Conservation (phyloP, 2,888 invertebrate species). For the Lapara coniferarum region DNA sequence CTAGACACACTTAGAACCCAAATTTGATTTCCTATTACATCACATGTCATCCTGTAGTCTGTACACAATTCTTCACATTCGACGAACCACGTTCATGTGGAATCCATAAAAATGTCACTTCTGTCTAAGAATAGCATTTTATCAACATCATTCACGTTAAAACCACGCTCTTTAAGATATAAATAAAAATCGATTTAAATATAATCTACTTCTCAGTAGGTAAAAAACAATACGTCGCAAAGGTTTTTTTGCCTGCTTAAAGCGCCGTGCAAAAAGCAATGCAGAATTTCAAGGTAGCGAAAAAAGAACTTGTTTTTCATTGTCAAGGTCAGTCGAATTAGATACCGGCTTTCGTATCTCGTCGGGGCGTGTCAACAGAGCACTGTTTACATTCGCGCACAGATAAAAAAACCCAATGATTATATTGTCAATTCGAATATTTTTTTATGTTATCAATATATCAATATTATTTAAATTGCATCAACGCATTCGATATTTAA, state of each 20-base stretch:
- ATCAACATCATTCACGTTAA: background rate
- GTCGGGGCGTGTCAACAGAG: constrained; percentile 69
- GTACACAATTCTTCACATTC: background rate
- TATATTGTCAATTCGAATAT: constrained; percentile 42
- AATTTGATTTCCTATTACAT: constrained; percentile 7
- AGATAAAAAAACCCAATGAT: constrained; percentile 62
- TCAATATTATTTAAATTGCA: background rate
- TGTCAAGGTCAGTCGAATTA: constrained; percentile 81
- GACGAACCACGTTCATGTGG: background rate
- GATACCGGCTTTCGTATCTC: constrained; percentile 74
- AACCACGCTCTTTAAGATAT: background rate
- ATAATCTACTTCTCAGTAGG: constrained; percentile 2
- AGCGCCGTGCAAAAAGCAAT: constrained; percentile 54
- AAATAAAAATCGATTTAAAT: background rate
- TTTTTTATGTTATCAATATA: background rate
- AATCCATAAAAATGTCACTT: background rate
- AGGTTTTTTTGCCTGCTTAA: constrained; percentile 43
- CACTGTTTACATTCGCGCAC: constrained; percentile 68
- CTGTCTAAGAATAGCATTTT: background rate
- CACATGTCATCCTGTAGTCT: constrained; percentile 23
- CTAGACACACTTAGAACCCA: background rate
- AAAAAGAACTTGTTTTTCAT: constrained; percentile 75
- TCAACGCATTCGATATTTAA: background rate
- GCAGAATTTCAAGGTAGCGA: constrained; percentile 64
- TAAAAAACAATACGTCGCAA: constrained; percentile 36